Conservation (phyloP, 2,888 invertebrate species). For the Drosophila falleni region DNA sequence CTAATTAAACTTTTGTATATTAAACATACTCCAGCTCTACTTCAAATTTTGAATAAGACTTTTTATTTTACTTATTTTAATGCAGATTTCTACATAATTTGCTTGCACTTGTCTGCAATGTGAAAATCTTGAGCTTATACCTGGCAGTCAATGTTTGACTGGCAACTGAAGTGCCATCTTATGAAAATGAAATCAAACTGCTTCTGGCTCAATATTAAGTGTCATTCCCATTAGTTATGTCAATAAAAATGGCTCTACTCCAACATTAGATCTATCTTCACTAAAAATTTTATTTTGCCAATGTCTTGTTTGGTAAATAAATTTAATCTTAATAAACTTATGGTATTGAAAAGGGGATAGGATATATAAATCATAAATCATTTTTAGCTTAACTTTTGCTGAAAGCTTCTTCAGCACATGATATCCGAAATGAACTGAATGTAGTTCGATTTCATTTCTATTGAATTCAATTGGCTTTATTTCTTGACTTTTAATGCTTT, state of each 20-base stretch:
- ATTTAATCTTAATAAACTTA: not conserved
- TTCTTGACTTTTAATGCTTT: not conserved
- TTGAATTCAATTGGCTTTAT: conserved; percentile 2
- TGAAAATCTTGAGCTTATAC: not conserved
- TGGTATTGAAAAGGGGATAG: not conserved
- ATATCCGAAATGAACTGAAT: not conserved
- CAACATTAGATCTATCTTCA: not conserved
- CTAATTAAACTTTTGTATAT: not conserved
- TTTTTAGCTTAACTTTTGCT: not conserved
- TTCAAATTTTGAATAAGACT: not conserved
- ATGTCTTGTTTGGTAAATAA: not conserved
- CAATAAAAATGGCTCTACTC: conserved; percentile 28
- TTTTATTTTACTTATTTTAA: not conserved
- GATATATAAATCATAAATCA: not conserved
- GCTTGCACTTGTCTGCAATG: not conserved
- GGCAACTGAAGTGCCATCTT: not conserved
- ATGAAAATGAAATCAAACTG: not conserved
- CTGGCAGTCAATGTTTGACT: not conserved
- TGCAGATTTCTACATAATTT: not conserved
- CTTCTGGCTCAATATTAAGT: conserved; percentile 10
- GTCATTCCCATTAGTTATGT: conserved; percentile 51
- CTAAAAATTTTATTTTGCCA: not conserved
- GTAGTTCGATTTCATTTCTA: conserved; percentile 9
- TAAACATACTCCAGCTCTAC: not conserved
- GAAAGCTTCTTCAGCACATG: not conserved